Conservation (phyloP, 2,888 invertebrate species). For the Zygothrica quintamaculata region DNA sequence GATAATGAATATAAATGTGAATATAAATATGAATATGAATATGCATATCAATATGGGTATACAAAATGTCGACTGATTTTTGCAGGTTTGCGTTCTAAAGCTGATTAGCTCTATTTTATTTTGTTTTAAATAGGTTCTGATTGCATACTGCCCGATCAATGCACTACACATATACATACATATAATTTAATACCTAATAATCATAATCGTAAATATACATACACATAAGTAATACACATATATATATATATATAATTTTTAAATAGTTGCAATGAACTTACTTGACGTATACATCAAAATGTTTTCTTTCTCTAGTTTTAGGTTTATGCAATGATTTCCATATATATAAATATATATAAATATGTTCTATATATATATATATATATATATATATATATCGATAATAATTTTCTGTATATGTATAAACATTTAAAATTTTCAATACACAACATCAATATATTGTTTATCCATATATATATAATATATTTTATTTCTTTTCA, state of each 20-base stretch:
- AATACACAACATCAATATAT: conserved; percentile 81
- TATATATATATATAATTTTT: conserved; percentile 40
- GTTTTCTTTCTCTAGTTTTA: no score
- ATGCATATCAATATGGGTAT: neutral
- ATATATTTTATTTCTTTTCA: conserved; percentile 44
- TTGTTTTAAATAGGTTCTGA: conserved; percentile 39
- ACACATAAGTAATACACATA: conserved; percentile 15
- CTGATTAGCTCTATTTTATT: conserved; percentile 45
- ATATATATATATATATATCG: conserved; percentile 32
- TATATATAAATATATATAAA: conserved; percentile 6
- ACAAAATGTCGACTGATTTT: conserved; percentile 15
- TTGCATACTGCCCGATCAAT: conserved; percentile 39
- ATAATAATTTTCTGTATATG: conserved; percentile 51
- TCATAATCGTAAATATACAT: conserved; percentile 50
- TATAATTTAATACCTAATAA: conserved; percentile 56
- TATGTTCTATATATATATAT: conserved; percentile 28
- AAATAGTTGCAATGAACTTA: conserved; percentile 69
- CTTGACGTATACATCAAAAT: conserved; percentile 74
- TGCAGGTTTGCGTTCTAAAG: conserved; percentile 32
- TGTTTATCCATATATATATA: conserved; percentile 71
- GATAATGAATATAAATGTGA: neutral
- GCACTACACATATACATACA: conserved; percentile 64
- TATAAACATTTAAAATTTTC: conserved; percentile 79
- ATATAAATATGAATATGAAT: neutral
- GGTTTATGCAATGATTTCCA: conserved; percentile 45